A percentile compares a stretch with the other conserved stretches of the same genome.
These are phyloP conservation scores for Aldabrachelys gigantea DNA, from an alignment of 2,113 vertebrate species.

Conservation along the genomic window DNA sequence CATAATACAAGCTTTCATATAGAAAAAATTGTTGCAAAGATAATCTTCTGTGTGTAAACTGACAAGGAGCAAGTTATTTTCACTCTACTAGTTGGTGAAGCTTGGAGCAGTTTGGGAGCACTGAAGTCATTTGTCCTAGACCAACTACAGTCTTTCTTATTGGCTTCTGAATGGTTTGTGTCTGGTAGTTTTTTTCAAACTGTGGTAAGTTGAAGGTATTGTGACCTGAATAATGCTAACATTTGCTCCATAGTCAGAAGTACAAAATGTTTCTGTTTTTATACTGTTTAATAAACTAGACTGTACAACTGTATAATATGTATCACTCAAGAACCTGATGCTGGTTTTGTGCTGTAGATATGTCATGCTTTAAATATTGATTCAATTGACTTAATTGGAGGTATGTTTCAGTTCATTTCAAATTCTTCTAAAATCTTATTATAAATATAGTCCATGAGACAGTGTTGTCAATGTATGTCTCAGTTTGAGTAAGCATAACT, in stretches of 20 bases:
- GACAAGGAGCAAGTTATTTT: background rate
- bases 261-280: background rate
- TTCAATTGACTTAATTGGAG: background rate
- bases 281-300: background rate
- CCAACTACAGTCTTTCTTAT: background rate
- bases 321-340: background rate
- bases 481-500: background rate
- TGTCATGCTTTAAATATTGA: background rate
- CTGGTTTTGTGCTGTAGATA: background rate
- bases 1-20: background rate
- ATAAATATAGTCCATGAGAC: background rate
- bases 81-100: background rate
- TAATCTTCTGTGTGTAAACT: background rate
- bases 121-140: background rate
- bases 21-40: conserved; percentile 4
- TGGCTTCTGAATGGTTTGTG: background rate
- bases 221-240: background rate
- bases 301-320: background rate
- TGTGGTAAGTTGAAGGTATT: background rate
- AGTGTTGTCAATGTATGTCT: background rate
- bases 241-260: background rate
- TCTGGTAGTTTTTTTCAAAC: background rate
- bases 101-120: background rate
- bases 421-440: background rate
- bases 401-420: background rate